phyloP scores from a whole-genome alignment of 2,113 vertebrate genomes.

The Litocranius walleri region DNA sequence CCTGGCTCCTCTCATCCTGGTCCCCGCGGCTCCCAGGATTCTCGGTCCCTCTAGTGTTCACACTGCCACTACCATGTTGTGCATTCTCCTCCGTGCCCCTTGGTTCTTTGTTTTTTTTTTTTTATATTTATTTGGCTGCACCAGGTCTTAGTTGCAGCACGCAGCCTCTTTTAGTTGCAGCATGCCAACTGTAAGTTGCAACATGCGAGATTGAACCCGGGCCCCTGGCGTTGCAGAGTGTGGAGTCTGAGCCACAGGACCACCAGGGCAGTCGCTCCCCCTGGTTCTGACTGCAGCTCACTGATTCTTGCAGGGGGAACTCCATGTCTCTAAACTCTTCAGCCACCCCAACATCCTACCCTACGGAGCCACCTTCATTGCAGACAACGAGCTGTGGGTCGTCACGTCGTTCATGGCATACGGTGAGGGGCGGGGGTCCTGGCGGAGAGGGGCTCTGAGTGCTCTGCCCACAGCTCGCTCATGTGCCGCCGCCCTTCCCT shows the following conservation, averaged over 20 bases:
- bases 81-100: not conserved
- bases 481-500: not conserved
- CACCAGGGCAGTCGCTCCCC: not conserved
- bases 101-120: not conserved
- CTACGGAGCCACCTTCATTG: slow-evolving; percentile 95
- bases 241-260: not conserved
- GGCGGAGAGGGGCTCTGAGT: not conserved
- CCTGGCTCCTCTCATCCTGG: not conserved
- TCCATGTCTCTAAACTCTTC: slow-evolving; percentile 97
- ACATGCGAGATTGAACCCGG: not conserved
- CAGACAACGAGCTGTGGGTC: slow-evolving; percentile 97
- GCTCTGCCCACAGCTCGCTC: not conserved
- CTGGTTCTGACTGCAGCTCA: slow-evolving; percentile 6
- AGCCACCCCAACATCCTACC: slow-evolving; percentile 94
- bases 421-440: slow-evolving; percentile 80
- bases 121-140: not conserved
- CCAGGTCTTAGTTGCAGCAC: not conserved
- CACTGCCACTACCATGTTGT: not conserved
- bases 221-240: not conserved
- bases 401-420: slow-evolving; percentile 98
- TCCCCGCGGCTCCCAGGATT: not conserved
- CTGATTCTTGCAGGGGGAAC: slow-evolving; percentile 84
- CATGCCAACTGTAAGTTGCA: not conserved
- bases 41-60: rapidly evolving
- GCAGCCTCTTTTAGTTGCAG: not conserved